A percentile compares a stretch with the other conserved stretches of the same genome.
phyloP scores from a whole-genome alignment of 2,797 vertebrate genomes.

The Ammospiza maritima region DNA sequence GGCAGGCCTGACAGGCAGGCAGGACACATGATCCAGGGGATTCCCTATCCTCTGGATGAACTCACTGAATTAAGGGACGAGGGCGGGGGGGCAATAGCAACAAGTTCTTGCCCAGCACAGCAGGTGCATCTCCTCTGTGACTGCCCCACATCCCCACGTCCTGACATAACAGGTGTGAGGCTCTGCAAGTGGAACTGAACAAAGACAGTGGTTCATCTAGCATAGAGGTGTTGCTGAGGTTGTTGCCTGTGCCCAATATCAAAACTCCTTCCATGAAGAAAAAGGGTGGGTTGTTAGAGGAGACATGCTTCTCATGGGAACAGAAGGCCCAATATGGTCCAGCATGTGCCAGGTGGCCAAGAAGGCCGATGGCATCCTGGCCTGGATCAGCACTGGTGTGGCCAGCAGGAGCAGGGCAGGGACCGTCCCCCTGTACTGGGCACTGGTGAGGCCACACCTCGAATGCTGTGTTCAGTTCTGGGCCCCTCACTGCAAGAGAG shows the following conservation, averaged over 20 bases:
- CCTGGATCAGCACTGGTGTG: neutral
- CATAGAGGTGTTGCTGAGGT: neutral
- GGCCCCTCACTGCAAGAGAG: too few species aligned
- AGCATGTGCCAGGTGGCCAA: neutral
- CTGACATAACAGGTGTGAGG: neutral
- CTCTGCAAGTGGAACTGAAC: neutral
- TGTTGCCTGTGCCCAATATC: neutral
- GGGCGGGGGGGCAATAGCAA: neutral
- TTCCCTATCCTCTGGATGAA: neutral
- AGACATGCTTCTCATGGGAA: neutral
- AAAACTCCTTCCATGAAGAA: neutral
- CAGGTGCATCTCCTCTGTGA: rapidly evolving
- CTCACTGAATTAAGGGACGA: neutral
- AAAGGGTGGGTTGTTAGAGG: neutral
- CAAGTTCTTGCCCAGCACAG: neutral
- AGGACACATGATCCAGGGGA: neutral
- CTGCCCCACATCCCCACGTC: neutral
- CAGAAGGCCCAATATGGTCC: neutral
- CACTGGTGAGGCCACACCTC: too few species aligned
- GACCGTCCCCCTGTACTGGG: rapidly evolving
- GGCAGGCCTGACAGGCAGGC: neutral
- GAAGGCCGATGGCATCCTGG: neutral
- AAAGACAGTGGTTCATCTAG: neutral
- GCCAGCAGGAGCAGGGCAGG: neutral
- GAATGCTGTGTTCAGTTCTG: too few species aligned